Conservation (phyloP, 2,888 invertebrate genomes). For the Pachycephus smyrnensis region DNA sequence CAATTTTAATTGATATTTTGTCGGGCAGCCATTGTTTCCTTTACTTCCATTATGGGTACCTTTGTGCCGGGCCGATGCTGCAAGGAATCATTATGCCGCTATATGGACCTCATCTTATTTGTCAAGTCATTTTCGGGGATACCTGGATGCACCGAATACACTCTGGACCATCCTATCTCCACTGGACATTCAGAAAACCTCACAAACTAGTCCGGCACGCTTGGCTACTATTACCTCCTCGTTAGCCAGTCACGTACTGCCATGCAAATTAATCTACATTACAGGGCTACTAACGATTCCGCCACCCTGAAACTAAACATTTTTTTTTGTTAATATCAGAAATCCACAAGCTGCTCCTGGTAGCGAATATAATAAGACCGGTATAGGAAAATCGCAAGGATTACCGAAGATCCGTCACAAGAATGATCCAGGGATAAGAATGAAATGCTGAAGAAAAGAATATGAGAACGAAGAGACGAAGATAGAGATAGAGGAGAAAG, state of each 20-base stretch:
- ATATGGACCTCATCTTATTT: conserved; percentile 34
- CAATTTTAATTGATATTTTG: conserved; percentile 58
- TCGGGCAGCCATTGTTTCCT: conserved; percentile 42
- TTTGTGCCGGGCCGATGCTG: conserved; percentile 49
- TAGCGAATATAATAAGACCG: background rate
- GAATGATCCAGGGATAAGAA: too few species aligned
- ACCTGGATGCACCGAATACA: conserved; percentile 27
- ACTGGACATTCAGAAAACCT: background rate
- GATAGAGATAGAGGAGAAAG: background rate
- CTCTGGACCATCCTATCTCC: background rate
- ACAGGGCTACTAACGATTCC: background rate
- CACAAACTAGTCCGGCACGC: background rate
- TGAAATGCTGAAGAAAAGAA: background rate
- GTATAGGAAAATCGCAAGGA: background rate
- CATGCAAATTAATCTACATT: background rate
- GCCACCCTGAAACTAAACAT: background rate
- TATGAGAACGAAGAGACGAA: background rate
- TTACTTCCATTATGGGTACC: conserved; percentile 34
- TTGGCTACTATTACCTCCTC: conserved; percentile 2
- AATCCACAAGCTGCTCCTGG: background rate
- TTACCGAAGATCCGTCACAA: background rate
- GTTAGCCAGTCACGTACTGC: background rate
- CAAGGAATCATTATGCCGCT: conserved; percentile 43
- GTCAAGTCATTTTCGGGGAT: conserved; percentile 51
- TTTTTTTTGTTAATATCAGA: background rate